These are phyloP conservation scores for Tribolium madens DNA, from an alignment of 1,140 invertebrate species.

Conservation along the genomic window DNA sequence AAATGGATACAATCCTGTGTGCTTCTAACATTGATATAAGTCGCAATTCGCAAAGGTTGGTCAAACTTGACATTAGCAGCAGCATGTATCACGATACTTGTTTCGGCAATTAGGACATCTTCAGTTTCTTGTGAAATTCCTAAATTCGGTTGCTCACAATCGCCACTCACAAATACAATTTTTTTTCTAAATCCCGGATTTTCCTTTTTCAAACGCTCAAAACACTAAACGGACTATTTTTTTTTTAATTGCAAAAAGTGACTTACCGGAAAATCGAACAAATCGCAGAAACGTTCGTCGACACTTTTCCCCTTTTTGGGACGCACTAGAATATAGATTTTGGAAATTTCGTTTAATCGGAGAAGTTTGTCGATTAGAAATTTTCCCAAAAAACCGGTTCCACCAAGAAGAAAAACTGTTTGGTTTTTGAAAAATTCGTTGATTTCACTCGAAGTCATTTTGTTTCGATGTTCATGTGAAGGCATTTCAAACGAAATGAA, in stretches of 20 bases:
- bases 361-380: slow-evolving; percentile 89
- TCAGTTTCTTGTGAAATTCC: slow-evolving; percentile 72
- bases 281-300: slow-evolving; percentile 73
- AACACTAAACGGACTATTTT: slow-evolving; percentile 4
- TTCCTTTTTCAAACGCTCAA: slow-evolving; percentile 49
- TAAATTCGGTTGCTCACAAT: slow-evolving; percentile 72
- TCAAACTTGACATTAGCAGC: slow-evolving; percentile 80
- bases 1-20: slow-evolving; percentile 74
- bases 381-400: slow-evolving; percentile 90
- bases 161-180: slow-evolving; percentile 73
- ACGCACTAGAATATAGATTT: slow-evolving; percentile 84
- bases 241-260: background rate
- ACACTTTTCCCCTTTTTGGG: slow-evolving; percentile 81
- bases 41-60: slow-evolving; percentile 75
- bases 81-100: slow-evolving; percentile 69
- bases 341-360: slow-evolving; percentile 76
- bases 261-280: slow-evolving; percentile 74
- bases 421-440: background rate
- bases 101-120: slow-evolving; percentile 72
- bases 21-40: slow-evolving; percentile 78
- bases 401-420: slow-evolving; percentile 52
- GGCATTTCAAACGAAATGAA: too few relatives aligned
- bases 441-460: background rate
- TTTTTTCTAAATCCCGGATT: slow-evolving; percentile 74
- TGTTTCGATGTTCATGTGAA: too few relatives aligned